A percentile compares a stretch with the other conserved stretches of the same genome.
phyloP scores from a whole-genome alignment of 2,113 vertebrate genomes.

The Fukomys damarensis region DNA sequence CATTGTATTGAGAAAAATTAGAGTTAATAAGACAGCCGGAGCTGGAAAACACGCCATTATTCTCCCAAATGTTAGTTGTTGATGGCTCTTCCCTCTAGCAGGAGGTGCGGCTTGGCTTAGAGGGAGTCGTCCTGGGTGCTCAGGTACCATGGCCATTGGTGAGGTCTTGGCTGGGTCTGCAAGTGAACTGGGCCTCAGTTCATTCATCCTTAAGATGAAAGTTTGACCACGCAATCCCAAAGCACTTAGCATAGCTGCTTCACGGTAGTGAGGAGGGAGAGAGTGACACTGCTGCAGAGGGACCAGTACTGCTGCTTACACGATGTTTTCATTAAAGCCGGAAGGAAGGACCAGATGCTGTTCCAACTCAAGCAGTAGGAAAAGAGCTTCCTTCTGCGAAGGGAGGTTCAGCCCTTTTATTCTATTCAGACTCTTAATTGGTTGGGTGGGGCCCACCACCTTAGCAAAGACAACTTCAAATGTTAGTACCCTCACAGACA shows the following conservation, averaged over 20 bases:
- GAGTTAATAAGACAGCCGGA: conserved; percentile 37
- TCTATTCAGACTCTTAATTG: not conserved
- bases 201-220: not conserved
- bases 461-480: no score
- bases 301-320: no score
- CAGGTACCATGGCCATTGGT: rapidly evolving
- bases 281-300: not conserved
- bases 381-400: not conserved
- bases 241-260: not conserved
- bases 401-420: not conserved
- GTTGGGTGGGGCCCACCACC: no score
- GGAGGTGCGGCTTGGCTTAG: not conserved
- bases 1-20: conserved; percentile 68
- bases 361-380: not conserved
- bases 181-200: not conserved
- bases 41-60: not conserved
- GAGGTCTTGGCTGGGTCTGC: not conserved
- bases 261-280: no score
- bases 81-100: not conserved
- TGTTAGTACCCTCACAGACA: not conserved
- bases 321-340: not conserved
- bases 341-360: not conserved
- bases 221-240: not conserved
- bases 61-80: not conserved
- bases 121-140: not conserved